Percentiles rank a stretch among this genome's conserved stretches.
Conservation (phyloP, 2,797 vertebrate species). For the Amblyopsis hoosieri region DNA sequence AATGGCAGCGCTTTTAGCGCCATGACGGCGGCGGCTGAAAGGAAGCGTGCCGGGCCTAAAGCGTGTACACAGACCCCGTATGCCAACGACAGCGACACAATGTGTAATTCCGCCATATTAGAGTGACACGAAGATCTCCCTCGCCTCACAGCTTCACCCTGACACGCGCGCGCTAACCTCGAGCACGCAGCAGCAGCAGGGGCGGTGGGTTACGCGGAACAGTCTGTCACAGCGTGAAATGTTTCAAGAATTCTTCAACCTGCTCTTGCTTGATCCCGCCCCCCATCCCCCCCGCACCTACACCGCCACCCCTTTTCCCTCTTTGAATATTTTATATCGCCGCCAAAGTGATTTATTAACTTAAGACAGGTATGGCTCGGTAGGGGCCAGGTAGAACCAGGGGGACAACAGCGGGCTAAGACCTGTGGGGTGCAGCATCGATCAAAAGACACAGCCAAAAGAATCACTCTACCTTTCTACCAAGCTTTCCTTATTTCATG, state of each 20-base stretch:
- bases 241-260: slow-evolving; percentile 96
- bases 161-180: slow-evolving; percentile 38
- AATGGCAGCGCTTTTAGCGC: slow-evolving; percentile 96
- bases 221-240: slow-evolving; percentile 91
- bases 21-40: slow-evolving; percentile 89
- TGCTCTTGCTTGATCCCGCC: slow-evolving; percentile 83
- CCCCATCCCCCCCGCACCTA: slow-evolving; percentile 38
- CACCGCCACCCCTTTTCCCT: slow-evolving; percentile 27
- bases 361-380: slow-evolving; percentile 82
- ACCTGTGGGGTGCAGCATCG: slow-evolving; percentile 58
- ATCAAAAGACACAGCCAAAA: slow-evolving; percentile 52
- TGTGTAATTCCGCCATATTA: slow-evolving; percentile 96
- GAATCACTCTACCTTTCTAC: slow-evolving; percentile 27
- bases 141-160: slow-evolving; percentile 48
- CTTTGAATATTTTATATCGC: slow-evolving; percentile 89
- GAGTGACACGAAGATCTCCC: slow-evolving; percentile 90
- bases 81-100: slow-evolving; percentile 95
- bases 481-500: slow-evolving; percentile 7
- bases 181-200: slow-evolving; percentile 86
- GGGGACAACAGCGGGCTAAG: slow-evolving; percentile 66
- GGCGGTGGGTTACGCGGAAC: slow-evolving; percentile 81
- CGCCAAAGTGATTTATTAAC: slow-evolving; percentile 88
- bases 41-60: slow-evolving; percentile 84
- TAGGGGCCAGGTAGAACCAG: slow-evolving; percentile 71
- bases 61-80: slow-evolving; percentile 96